Evolutionary conservation across 2,797 vertebrate species (phyloP), one percentile per base, ranked within the genome.

Genomic region (Meda fulgida): DNA sequence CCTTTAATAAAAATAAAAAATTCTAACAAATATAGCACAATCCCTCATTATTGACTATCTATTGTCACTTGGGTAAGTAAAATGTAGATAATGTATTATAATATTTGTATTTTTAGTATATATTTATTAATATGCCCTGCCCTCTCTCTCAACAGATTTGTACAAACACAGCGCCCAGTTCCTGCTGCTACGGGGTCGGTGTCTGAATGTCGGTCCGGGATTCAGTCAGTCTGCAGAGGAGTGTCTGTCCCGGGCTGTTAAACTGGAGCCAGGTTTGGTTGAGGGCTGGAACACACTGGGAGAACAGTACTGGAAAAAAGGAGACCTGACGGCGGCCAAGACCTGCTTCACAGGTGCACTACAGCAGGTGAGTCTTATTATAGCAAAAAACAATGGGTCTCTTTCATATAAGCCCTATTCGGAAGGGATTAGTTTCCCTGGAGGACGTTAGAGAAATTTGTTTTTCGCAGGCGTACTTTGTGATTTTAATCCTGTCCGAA

Each of bases 261-360:
- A 98, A 91, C 93, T 98, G 92, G 94, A 97, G 26, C 97, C 97
- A 0, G 91, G 93, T 58, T 92, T 98, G 86, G 95, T 97, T 4
- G 96, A 97, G 78, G 97, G 94, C 78, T 98, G 97, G 97, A 98
- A 98, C 93, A 95, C 95, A 34, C 90, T 98, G 87, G 97, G 97
- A 31, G 97, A 98, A 89, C 96, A 97, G 91, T 97, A 96, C 93
- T 98, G 97, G 97, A 97, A 97, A 90, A 98, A 97, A 89, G 96
- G 96, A 63, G 97, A 98, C 80, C 79, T 98, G 40, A 88, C 85
- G 0, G 95, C 94, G 36, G 97, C 97, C 67, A 96, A 96, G 85
- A 97, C 96, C 89, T 98, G 97, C 92, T 97, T 98, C 90, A 95
- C 95, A 7, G 97, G 97, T 90, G 97, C 97, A 19, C 91, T 97